Evolutionary conservation across 1,140 invertebrate genomes (phyloP), one percentile per base, ranked within the genome.

Genomic region (Platyscapa corneri): DNA sequence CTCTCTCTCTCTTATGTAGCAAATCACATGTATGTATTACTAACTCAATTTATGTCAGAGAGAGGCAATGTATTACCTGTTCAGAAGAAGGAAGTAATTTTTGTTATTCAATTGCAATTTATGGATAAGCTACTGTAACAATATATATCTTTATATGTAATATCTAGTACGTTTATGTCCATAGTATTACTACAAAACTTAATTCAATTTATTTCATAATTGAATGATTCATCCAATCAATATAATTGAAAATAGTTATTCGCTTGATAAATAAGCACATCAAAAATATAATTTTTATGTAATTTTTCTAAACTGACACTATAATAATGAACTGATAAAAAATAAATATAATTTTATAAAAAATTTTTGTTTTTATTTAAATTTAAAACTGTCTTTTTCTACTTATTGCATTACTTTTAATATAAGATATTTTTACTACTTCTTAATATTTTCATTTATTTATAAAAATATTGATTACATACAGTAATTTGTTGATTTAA

Each of bases 161-260:
- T 34, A 53, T 8, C 34, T 27, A 20, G 23, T 23, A 60, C 56
- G 27, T 60, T 23, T 60, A 27, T 60, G 18, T 53, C 2, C 49
- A 12, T 60, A 27, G 23, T 27, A 60, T 27, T 60, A 7, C 23
- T 27, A 1, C 30, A 60, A 39, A 18, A 49, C n/a, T 76, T 85
- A 75, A 85, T 81, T 85, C 1, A 85, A 85, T 85, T 85, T 85
- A 82, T 81, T 37, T 65, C 27, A 49, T 67, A 82, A 85, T 82
- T 76, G 70, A 75, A 82, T 82, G 64, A 81, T 65, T 82, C 39
- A n/a, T 76, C 0, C 56, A 53, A 67, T 85, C 65, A 72, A 80
- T 84, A 80, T 74, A 23, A 80, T 84, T 74, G 80, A 32, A 64
- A 70, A 46, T 23, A 34, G 12, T 75, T 75, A 37, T 37, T 72